Evolutionary conservation across 2,113 vertebrate genomes (phyloP).

Genomic region (Mesembrinibis cayennensis): DNA sequence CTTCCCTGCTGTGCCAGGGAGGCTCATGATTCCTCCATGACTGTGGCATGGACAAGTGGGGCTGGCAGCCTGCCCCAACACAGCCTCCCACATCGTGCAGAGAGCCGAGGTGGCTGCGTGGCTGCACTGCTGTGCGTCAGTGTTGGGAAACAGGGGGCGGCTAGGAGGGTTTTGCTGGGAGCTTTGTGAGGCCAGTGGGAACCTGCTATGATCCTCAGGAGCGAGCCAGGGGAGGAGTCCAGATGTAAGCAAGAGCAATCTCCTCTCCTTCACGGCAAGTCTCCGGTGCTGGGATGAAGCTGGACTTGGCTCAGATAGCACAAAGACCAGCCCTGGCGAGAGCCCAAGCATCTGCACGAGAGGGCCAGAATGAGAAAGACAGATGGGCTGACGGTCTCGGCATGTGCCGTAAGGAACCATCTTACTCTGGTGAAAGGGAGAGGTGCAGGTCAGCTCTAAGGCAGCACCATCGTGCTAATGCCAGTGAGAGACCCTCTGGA

Average conservation of each 20-base stretch:
- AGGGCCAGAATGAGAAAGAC: neutral
- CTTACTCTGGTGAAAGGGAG: neutral
- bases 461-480: neutral
- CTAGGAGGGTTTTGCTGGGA: neutral
- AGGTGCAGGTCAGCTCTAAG: neutral
- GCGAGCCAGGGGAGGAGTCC: neutral
- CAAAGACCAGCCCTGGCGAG: neutral
- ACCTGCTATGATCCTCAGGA: neutral
- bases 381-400: neutral
- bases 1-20: neutral
- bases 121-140: rapidly evolving
- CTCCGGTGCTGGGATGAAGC: neutral
- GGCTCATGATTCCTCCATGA: no score
- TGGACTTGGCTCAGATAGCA: neutral
- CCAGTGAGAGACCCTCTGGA: neutral
- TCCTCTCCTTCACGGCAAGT: neutral
- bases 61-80: neutral
- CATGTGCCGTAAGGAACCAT: neutral
- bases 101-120: neutral
- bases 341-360: neutral
- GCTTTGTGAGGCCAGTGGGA: neutral
- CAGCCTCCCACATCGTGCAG: rapidly evolving
- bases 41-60: neutral
- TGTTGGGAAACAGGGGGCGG: neutral
- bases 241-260: neutral